Conservation (phyloP, 2,888 invertebrate species). For the Drosophila rubida region DNA sequence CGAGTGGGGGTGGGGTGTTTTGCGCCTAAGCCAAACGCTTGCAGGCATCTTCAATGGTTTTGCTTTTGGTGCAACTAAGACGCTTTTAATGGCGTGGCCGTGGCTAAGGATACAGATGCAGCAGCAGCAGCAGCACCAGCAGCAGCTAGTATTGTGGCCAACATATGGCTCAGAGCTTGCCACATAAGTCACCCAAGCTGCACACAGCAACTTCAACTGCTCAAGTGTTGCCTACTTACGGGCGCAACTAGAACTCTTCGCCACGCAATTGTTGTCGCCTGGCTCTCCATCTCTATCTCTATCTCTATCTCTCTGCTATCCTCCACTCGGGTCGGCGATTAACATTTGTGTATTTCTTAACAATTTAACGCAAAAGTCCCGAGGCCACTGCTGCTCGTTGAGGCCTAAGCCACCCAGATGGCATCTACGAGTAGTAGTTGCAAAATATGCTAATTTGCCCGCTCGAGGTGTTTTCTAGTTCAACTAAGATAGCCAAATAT, state of each 20-base stretch:
- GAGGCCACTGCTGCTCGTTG: background rate
- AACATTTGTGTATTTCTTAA: constrained; percentile 3
- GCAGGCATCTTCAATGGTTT: constrained; percentile 43
- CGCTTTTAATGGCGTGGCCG: constrained; percentile 49
- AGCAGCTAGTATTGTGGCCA: constrained; percentile 11
- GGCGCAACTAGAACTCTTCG: constrained; percentile 7
- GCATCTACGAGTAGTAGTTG: background rate
- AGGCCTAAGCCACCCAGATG: background rate
- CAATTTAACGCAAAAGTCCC: background rate
- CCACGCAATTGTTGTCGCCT: no score
- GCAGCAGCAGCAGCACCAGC: no score
- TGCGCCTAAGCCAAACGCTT: constrained; percentile 29
- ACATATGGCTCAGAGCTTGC: constrained; percentile 7
- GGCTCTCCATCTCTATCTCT: no score
- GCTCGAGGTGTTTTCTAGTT: background rate
- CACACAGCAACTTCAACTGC: constrained; percentile 6
- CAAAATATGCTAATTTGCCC: background rate
- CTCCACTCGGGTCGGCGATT: background rate
- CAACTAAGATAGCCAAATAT: background rate
- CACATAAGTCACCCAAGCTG: no score
- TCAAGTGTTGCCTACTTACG: constrained; percentile 35
- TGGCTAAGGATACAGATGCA: constrained; percentile 34
- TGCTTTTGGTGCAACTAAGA: constrained; percentile 43
- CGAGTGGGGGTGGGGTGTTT: background rate
- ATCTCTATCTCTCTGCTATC: background rate